Conservation (phyloP, 2,888 invertebrate species). For the Sepiola atlantica region DNA sequence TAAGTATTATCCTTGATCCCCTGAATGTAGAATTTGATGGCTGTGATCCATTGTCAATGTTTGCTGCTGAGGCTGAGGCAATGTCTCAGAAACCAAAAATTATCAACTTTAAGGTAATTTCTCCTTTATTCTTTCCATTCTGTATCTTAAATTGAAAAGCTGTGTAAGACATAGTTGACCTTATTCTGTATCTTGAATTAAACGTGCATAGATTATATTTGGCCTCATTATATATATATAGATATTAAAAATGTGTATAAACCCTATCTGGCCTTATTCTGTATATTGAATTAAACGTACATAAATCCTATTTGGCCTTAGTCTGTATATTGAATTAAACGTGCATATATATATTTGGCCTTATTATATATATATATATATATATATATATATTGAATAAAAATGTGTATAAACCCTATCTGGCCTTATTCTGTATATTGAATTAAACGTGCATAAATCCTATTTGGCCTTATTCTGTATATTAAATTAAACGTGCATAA, state of each 20-base stretch:
- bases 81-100: constrained; percentile 67
- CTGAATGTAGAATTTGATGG: constrained; percentile 80
- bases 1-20: constrained; percentile 59
- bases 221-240: neutral
- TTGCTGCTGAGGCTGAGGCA: constrained; percentile 80
- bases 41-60: constrained; percentile 84
- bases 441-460: neutral
- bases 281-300: neutral
- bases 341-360: neutral
- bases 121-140: neutral
- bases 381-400: too few relatives aligned
- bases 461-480: neutral
- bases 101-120: constrained; percentile 55
- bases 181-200: neutral
- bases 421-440: neutral
- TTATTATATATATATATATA: neutral
- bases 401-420: neutral
- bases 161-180: neutral
- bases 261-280: neutral
- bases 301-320: neutral
- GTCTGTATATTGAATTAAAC: neutral
- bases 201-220: neutral
- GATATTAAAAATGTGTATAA: neutral
- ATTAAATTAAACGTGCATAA: neutral
- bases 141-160: neutral